These are phyloP conservation scores for Prosopocoilus inquinatus DNA, from an alignment of 2,888 invertebrate species.

Conservation along the genomic window DNA sequence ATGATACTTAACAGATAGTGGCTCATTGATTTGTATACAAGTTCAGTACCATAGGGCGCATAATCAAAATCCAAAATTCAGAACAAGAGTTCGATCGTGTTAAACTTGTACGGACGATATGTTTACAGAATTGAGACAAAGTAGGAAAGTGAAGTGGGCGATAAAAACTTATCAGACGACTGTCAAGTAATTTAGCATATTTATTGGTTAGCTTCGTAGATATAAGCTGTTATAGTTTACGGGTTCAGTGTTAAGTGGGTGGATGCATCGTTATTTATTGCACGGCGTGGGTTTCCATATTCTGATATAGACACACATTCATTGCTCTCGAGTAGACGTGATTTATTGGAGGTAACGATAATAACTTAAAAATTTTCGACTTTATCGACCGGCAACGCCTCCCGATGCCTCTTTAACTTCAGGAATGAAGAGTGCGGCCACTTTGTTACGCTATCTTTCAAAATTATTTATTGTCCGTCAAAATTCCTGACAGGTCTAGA, in stretches of 20 bases:
- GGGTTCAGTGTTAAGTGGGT: constrained; percentile 33
- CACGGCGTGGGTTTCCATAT: constrained; percentile 21
- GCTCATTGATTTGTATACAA: no score
- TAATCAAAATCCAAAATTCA: no score
- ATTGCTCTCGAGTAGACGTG: not conserved
- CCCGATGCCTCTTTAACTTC: no score
- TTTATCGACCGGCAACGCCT: not conserved
- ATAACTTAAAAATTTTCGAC: not conserved
- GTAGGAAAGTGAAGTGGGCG: constrained; percentile 26
- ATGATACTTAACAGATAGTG: no score
- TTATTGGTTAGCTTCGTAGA: constrained; percentile 32
- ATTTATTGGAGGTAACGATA: constrained; percentile 1
- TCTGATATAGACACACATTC: constrained; percentile 5
- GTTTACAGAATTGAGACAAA: not conserved
- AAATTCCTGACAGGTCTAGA: no score
- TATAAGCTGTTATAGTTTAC: constrained; percentile 33
- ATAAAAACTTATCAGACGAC: constrained; percentile 35
- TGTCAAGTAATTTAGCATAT: constrained; percentile 40
- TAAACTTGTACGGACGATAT: not conserved
- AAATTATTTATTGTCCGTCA: no score
- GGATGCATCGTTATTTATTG: constrained; percentile 33
- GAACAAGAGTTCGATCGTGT: no score
- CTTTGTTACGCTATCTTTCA: no score
- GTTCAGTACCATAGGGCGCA: no score
- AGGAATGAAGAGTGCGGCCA: no score